Base-by-base conservation (phyloP, 2,797 vertebrate species). In the Gymnothorax javanicus region DNA sequence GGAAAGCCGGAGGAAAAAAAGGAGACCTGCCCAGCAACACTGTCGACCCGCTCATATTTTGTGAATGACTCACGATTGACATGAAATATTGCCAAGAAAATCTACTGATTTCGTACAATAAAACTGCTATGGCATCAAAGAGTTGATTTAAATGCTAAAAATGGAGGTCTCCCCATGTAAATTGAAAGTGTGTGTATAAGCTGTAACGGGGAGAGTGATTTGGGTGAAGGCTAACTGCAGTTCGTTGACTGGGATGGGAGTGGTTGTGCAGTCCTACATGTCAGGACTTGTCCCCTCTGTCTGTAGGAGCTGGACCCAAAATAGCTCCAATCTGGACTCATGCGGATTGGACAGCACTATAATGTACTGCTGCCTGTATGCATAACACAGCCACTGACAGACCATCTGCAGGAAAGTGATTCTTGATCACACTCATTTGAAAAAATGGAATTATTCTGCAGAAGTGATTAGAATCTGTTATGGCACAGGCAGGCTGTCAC, bases 381-480 rank as follows among this genome's bases (percentile, higher is more conserved):
- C 85, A 81, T 86, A 79, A n/a, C 82, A 84, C 52, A 57, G 77
- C 57, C 92, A 86, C 89, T 17, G 83, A 88, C 87, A 87, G 86
- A 89, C 90, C 90, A 89, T 90, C 93, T 91, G 92, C 88, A 79
- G 87, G 87, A 27, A 86, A 92, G 23, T 89, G 84, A 82, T 75
- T 91, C 91, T 89, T 90, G 88, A 90, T 91, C 84, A 7, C 89
- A 91, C 20, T 67, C 62, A 7, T 93, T 94, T 91, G 89, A 58
- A 92, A 92, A 93, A 94, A 91, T 94, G 92, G 90, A 89, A 91
- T 92, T 84, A 92, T 95, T 94, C 93, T 87, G 89, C 89, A 84
- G 90, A 93, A 92, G 60, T 91, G 87, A 91, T 91, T 90, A 85
- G 91, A 91, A 91, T 9, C 91, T 89, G 87, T 88, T 64, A 87